A percentile compares a stretch with the other conserved stretches of the same genome.
Evolutionary conservation across 2,888 invertebrate species (phyloP).

Genomic region (Tuberolachnus salignus): DNA sequence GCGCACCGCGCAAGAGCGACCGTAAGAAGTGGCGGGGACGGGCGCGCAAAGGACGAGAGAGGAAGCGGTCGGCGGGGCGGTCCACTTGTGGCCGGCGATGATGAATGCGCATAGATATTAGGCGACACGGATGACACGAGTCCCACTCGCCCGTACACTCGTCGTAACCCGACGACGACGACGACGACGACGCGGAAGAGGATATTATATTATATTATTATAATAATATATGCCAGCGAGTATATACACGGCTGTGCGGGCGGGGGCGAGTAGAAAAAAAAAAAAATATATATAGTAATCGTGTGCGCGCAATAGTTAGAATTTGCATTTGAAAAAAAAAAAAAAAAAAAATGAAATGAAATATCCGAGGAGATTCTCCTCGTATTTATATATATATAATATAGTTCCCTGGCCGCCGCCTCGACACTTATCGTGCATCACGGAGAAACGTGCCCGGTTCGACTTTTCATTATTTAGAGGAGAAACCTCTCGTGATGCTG

Average conservation of each 20-base stretch:
- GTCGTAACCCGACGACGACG: too few species aligned
- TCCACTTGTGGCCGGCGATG: conserved; percentile 53
- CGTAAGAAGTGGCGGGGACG: too few species aligned
- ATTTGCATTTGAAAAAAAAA: too few species aligned
- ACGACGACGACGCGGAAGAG: too few species aligned
- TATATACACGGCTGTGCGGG: not conserved
- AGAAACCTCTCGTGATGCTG: conserved; percentile 23
- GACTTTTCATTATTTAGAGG: conserved; percentile 52
- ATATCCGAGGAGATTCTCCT: conserved; percentile 16
- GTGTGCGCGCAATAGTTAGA: conserved; percentile 39
- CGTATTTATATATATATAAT: too few species aligned
- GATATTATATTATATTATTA: too few species aligned
- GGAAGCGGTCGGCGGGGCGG: not conserved
- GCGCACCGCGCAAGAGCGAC: too few species aligned
- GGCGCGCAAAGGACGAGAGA: too few species aligned
- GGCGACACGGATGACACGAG: conserved; percentile 18
- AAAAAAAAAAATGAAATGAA: conserved; percentile 33
- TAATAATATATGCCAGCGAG: not conserved
- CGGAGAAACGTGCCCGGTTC: conserved; percentile 51
- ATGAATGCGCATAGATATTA: conserved; percentile 49
- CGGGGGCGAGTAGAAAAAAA: conserved; percentile 21
- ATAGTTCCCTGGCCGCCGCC: not conserved
- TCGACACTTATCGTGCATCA: conserved; percentile 45
- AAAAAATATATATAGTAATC: conserved; percentile 16
- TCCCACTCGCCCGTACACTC: conserved; percentile 9